A percentile compares a stretch with the other conserved stretches of the same genome.
Conservation (phyloP, 2,888 invertebrate species). For the Euproctis similis region DNA sequence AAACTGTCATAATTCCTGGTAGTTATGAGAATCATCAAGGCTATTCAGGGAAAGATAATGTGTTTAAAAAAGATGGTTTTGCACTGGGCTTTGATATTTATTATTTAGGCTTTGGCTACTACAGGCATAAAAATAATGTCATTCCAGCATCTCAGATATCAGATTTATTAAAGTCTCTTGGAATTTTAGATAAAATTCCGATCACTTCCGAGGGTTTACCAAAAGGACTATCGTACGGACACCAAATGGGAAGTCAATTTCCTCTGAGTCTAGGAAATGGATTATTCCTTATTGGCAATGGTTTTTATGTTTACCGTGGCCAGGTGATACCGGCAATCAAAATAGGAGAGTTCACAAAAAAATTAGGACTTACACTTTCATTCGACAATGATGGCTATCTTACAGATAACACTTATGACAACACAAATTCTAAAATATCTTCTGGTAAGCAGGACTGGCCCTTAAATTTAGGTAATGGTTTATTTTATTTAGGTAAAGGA, state of each 20-base stretch:
- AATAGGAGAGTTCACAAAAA: neutral
- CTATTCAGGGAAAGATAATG: neutral
- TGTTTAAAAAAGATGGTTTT: neutral
- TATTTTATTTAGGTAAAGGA: neutral
- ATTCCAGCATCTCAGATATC: neutral
- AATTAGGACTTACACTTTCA: neutral
- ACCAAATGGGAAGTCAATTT: neutral
- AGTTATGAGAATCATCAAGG: neutral
- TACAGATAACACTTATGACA: neutral
- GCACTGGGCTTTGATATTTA: neutral
- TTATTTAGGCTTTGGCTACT: constrained; percentile 1
- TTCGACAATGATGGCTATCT: neutral
- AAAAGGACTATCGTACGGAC: neutral
- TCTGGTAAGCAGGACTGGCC: neutral
- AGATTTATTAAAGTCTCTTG: neutral
- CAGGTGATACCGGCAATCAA: neutral
- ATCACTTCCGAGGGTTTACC: neutral
- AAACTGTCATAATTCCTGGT: constrained; percentile 4
- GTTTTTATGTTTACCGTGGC: constrained; percentile 1
- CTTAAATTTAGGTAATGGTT: neutral
- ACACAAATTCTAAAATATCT: neutral
- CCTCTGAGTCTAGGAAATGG: constrained; percentile 2
- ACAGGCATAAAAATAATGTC: constrained; percentile 1
- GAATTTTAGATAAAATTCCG: neutral
- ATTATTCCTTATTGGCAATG: neutral